Percentiles rank a stretch among this genome's conserved stretches.
These are phyloP conservation scores for Drosophila cardini DNA, from an alignment of 1,140 invertebrate species.

Conservation along the genomic window DNA sequence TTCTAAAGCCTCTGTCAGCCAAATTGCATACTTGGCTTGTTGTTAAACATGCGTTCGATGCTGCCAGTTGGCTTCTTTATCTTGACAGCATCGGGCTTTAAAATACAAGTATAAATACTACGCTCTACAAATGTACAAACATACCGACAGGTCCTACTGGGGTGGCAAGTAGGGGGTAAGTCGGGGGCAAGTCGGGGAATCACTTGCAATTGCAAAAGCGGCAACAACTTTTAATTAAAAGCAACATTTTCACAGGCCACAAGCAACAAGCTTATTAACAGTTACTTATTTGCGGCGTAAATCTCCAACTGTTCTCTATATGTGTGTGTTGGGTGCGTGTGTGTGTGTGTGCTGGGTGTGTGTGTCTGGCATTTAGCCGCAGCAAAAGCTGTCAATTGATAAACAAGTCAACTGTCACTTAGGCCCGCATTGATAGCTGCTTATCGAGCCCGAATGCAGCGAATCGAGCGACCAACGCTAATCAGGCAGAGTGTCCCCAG, in stretches of 20 bases:
- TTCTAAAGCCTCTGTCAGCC: slow-evolving; percentile 20
- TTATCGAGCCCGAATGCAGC: slow-evolving; percentile 54
- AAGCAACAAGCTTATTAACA: slow-evolving; percentile 78
- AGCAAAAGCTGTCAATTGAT: slow-evolving; percentile 77
- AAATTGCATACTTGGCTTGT: slow-evolving; percentile 49
- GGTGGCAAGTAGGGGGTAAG: background rate
- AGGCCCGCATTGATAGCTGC: slow-evolving; percentile 75
- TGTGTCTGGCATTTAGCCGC: slow-evolving; percentile 42
- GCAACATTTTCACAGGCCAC: slow-evolving; percentile 79
- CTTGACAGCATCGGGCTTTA: slow-evolving; percentile 80
- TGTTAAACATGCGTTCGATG: slow-evolving; percentile 72
- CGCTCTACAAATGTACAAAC: slow-evolving; percentile 69
- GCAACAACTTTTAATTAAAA: slow-evolving; percentile 80
- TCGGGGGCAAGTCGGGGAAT: background rate
- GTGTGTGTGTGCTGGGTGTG: slow-evolving; percentile 14
- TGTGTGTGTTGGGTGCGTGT: background rate
- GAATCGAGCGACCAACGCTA: slow-evolving; percentile 62
- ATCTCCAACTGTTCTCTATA: slow-evolving; percentile 29
- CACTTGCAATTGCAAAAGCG: slow-evolving; percentile 50
- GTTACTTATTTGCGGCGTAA: slow-evolving; percentile 60
- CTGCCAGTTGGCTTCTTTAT: slow-evolving; percentile 69
- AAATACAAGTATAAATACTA: slow-evolving; percentile 69
- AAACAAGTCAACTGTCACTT: slow-evolving; percentile 84
- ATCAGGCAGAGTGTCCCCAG: slow-evolving; percentile 67
- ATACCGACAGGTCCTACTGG: slow-evolving; percentile 40